phyloP scores from a whole-genome alignment of 2,888 invertebrate species.

The Trachelus troglodyta region DNA sequence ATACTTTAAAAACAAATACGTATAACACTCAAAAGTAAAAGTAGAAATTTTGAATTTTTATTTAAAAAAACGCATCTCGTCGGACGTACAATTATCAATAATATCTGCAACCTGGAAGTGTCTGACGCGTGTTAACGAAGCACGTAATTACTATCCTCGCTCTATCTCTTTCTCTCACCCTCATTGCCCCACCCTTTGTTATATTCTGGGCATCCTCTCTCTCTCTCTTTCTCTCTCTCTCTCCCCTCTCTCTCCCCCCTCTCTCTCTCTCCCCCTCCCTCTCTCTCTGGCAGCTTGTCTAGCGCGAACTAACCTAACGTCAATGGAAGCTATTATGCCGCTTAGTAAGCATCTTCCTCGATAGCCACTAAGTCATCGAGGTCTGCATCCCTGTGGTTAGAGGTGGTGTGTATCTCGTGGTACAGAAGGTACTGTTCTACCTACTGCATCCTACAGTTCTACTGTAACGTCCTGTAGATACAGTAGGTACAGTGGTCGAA shows the following conservation, averaged over 20 bases:
- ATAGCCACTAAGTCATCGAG: slow-evolving; percentile 18
- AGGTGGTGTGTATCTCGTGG: neutral
- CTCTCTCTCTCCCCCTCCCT: no score
- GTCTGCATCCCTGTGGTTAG: neutral
- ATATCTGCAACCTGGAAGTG: slow-evolving; percentile 37
- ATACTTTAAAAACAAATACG: no score
- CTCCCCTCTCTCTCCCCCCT: neutral
- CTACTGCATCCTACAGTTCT: neutral
- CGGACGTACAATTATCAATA: slow-evolving; percentile 6
- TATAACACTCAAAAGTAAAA: no score
- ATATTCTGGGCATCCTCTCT: neutral
- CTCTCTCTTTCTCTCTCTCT: no score
- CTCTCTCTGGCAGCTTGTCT: neutral
- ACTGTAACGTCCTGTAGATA: neutral
- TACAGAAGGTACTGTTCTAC: neutral
- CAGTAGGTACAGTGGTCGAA: slow-evolving; percentile 10
- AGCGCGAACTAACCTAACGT: neutral
- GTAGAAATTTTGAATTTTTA: no score
- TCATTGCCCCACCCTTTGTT: neutral
- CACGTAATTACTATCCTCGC: slow-evolving; percentile 11
- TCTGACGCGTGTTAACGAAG: slow-evolving; percentile 28
- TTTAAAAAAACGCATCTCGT: no score
- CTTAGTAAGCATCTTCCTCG: slow-evolving; percentile 15
- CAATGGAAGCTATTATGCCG: slow-evolving; percentile 12
- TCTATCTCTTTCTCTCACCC: neutral